Percentiles rank a stretch among this genome's conserved stretches.
These are phyloP conservation scores for Trissonchulus sp. DNA, from an alignment of 2,888 invertebrate species.

Conservation along the genomic window DNA sequence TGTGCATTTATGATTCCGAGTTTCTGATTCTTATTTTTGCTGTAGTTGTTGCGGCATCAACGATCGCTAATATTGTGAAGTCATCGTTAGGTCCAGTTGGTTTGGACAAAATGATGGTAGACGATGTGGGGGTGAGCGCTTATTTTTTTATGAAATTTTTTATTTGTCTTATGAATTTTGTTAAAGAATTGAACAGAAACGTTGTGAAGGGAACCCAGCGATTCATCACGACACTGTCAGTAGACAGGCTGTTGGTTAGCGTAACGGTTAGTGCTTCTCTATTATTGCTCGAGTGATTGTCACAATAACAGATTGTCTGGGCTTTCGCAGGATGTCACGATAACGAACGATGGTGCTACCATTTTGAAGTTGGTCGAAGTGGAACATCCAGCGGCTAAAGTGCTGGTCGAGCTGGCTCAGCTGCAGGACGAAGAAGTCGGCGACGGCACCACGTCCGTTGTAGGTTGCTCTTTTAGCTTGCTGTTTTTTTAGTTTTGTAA, in stretches of 20 bases:
- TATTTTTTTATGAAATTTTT: no score
- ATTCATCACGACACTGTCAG: no score
- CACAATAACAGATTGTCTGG: no score
- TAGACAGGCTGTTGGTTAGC: no score
- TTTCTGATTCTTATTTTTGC: slow-evolving; percentile 40
- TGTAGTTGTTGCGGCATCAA: slow-evolving; percentile 88
- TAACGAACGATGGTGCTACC: slow-evolving; percentile 98
- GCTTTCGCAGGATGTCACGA: slow-evolving; percentile 96
- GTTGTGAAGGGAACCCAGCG: no score
- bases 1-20: no score
- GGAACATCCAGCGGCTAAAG: slow-evolving; percentile 95
- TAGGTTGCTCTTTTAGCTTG: no score
- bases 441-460: slow-evolving; percentile 98
- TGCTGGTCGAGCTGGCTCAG: slow-evolving; percentile 92
- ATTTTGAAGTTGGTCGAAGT: slow-evolving; percentile 92
- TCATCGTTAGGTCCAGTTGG: slow-evolving; percentile 97
- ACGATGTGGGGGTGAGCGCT: slow-evolving; percentile 80
- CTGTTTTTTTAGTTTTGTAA: no score
- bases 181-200: no score
- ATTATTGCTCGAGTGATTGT: no score
- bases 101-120: slow-evolving; percentile 98
- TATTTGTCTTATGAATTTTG: no score
- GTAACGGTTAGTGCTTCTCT: no score
- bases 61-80: slow-evolving; percentile 98
- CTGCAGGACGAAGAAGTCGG: slow-evolving; percentile 99